Evolutionary conservation across 2,797 vertebrate genomes (phyloP).

Genomic region (Sciaenops ocellatus): DNA sequence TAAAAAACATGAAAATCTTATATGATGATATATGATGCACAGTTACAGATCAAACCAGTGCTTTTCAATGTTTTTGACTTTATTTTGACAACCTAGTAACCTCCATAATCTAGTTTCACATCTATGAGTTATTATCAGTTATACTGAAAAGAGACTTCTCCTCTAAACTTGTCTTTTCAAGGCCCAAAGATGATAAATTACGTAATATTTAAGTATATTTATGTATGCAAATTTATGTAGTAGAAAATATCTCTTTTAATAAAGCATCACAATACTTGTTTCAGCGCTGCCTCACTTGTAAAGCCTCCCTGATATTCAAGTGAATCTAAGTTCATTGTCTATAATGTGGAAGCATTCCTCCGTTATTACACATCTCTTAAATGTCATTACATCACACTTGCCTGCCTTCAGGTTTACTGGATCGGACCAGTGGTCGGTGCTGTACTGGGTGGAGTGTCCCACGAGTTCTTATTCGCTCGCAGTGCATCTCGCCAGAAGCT

Average conservation of each 20-base stretch:
- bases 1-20: neutral
- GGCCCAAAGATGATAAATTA: neutral
- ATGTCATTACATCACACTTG: neutral
- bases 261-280: neutral
- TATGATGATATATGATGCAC: neutral
- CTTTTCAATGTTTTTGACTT: neutral
- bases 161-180: neutral
- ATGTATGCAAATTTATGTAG: neutral
- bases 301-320: neutral
- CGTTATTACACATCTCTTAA: neutral
- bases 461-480: conserved; percentile 88
- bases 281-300: neutral
- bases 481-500: conserved; percentile 88
- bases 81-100: neutral
- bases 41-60: neutral
- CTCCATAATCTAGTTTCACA: neutral
- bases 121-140: neutral
- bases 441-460: conserved; percentile 84
- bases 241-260: neutral
- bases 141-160: neutral
- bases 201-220: no score
- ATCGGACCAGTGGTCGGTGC: conserved; percentile 87
- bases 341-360: no score
- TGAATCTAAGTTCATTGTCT: neutral
- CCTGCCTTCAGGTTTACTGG: conserved; percentile 86